A percentile compares a stretch with the other conserved stretches of the same genome.
Evolutionary conservation across 2,797 vertebrate genomes (phyloP).

Genomic region (Gouania willdenowi): DNA sequence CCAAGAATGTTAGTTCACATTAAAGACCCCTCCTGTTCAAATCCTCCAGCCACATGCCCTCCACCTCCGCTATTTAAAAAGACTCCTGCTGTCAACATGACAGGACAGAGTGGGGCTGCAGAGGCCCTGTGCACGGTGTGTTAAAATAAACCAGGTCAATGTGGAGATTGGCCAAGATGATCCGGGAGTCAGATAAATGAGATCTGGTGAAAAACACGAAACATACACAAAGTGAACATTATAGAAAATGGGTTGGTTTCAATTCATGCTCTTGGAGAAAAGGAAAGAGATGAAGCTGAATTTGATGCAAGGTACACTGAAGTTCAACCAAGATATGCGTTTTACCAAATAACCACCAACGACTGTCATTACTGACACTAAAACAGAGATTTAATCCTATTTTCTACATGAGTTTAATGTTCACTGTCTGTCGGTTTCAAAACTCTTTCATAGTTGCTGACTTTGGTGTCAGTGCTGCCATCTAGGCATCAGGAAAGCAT

Average conservation of each 20-base stretch:
- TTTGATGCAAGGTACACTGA: constrained; percentile 19
- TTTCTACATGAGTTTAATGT: neutral
- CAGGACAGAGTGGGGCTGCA: constrained; percentile 37
- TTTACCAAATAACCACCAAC: neutral
- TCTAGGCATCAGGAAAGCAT: constrained; percentile 29
- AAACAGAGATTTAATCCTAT: neutral
- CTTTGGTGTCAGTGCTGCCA: constrained; percentile 63
- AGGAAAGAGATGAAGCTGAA: constrained; percentile 18
- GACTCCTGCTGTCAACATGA: constrained; percentile 56
- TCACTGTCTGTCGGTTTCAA: neutral
- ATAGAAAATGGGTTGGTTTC: constrained; percentile 33
- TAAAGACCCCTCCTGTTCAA: constrained; percentile 14
- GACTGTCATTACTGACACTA: neutral
- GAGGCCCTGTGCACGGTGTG: constrained; percentile 26
- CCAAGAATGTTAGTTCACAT: constrained; percentile 63
- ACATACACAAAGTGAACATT: constrained; percentile 23
- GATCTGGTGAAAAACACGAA: constrained; percentile 25
- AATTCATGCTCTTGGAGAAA: constrained; percentile 41
- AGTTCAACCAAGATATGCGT: constrained; percentile 16
- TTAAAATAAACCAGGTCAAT: constrained; percentile 59
- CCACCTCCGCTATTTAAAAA: constrained; percentile 47
- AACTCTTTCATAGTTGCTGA: no score
- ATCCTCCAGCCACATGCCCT: constrained; percentile 17
- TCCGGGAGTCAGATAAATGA: constrained; percentile 35
- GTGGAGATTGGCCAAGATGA: constrained; percentile 55